Conservation (phyloP, 2,113 vertebrate genomes). For the Tenrec ecaudatus region DNA sequence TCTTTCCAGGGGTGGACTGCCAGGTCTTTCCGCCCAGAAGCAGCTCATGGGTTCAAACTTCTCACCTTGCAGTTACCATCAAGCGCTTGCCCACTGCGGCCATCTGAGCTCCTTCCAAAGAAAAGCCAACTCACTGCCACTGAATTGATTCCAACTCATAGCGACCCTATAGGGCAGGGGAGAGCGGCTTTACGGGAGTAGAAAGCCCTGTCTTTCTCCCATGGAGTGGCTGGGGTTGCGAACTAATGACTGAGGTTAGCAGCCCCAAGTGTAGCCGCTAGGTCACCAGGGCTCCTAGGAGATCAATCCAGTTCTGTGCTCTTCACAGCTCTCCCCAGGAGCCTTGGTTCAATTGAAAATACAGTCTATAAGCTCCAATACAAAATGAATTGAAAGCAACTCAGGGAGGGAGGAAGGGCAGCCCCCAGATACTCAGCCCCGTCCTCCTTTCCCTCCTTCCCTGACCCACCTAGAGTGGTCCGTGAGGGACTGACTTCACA, state of each 20-base stretch:
- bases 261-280: too few species aligned
- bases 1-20: neutral
- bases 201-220: too few species aligned
- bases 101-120: neutral
- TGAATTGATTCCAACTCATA: too few species aligned
- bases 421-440: neutral
- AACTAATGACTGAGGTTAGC: too few species aligned
- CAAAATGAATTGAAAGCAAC: neutral
- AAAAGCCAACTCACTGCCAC: too few species aligned
- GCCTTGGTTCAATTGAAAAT: slow-evolving; percentile 36
- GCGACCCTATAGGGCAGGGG: too few species aligned
- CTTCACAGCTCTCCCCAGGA: neutral
- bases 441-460: neutral
- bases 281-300: neutral
- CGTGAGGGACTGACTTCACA: neutral
- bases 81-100: neutral
- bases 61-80: neutral
- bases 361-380: neutral
- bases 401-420: slow-evolving; percentile 29
- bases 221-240: too few species aligned
- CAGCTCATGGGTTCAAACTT: neutral
- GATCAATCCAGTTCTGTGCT: neutral
- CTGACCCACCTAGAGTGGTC: neutral
- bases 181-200: too few species aligned
- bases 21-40: neutral